phyloP scores from a whole-genome alignment of 2,113 vertebrate genomes.

The Ammodramus savannarum region DNA sequence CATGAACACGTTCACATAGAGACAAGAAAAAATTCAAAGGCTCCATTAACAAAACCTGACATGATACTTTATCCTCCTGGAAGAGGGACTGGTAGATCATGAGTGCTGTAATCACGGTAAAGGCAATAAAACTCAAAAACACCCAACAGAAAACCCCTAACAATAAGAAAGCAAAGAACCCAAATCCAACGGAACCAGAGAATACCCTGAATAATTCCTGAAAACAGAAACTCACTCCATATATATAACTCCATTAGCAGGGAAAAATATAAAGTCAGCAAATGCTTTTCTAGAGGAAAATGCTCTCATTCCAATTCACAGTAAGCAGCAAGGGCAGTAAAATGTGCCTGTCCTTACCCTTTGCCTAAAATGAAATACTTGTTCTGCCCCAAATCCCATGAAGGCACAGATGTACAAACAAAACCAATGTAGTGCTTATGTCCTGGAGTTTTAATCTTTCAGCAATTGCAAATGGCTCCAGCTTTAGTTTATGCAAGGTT shows the following conservation, averaged over 20 bases:
- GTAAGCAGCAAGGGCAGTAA: neutral
- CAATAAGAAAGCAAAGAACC: neutral
- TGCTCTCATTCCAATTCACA: neutral
- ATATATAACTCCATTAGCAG: neutral
- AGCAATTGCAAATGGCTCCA: neutral
- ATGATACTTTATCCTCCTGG: neutral
- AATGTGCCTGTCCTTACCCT: neutral
- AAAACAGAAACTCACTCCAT: neutral
- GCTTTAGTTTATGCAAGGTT: neutral
- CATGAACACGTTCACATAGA: neutral
- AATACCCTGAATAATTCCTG: neutral
- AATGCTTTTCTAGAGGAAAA: neutral
- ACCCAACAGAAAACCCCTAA: neutral
- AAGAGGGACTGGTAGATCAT: neutral
- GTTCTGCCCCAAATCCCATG: neutral
- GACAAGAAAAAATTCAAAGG: neutral
- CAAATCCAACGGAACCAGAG: neutral
- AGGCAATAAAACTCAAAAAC: neutral
- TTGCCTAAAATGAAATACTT: neutral
- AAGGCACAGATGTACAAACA: neutral
- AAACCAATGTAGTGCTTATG: neutral
- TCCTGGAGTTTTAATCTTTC: neutral
- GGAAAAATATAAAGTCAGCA: neutral
- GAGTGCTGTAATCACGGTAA: neutral
- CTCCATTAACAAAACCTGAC: neutral